phyloP scores from a whole-genome alignment of 2,113 vertebrate species.

The Sorex fumeus region DNA sequence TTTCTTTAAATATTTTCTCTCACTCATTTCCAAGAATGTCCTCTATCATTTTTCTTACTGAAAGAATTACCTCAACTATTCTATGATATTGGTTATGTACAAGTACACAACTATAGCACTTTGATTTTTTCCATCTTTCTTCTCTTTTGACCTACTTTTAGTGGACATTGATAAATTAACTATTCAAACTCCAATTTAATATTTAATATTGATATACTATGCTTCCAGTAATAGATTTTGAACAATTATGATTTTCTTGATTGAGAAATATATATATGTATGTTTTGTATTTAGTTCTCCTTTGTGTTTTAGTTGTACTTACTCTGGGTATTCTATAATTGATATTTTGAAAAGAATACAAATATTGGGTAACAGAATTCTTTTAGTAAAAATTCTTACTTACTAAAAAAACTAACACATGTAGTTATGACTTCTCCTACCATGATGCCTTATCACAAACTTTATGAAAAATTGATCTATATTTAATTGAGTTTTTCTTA shows the following conservation, averaged over 20 bases:
- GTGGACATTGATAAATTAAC: background rate
- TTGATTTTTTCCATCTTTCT: background rate
- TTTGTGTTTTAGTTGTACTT: too few species aligned
- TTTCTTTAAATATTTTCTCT: background rate
- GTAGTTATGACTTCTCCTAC: background rate
- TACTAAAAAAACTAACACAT: background rate
- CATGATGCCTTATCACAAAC: background rate
- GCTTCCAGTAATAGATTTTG: too few species aligned
- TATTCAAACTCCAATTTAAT: background rate
- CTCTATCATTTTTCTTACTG: background rate
- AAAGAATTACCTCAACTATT: background rate
- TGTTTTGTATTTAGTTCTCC: too few species aligned
- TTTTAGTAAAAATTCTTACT: too few species aligned
- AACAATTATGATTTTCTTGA: too few species aligned
- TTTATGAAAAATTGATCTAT: background rate
- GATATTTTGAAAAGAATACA: too few species aligned
- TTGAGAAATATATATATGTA: too few species aligned
- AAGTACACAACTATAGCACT: background rate
- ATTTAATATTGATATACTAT: too few species aligned
- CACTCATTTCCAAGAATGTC: too few species aligned
- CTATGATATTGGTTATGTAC: background rate
- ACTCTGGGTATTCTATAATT: too few species aligned
- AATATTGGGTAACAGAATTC: too few species aligned
- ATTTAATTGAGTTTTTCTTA: slow-evolving; percentile 18
- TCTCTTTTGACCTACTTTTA: background rate